phyloP scores from a whole-genome alignment of 2,888 invertebrate genomes.

The Druceiella hillmani region DNA sequence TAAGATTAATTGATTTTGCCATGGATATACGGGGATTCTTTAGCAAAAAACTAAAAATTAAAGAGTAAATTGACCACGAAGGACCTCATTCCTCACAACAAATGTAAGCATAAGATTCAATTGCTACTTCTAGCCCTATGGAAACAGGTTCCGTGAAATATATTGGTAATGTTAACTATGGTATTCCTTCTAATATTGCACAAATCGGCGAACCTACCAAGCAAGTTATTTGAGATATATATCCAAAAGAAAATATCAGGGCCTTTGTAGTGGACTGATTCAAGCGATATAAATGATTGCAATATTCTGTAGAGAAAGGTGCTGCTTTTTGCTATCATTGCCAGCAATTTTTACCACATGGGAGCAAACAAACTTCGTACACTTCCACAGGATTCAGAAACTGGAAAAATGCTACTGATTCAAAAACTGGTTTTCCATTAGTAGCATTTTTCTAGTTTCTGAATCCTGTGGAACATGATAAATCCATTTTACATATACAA shows the following conservation, averaged over 20 bases:
- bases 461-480: too few species aligned
- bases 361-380: slow-evolving; percentile 12
- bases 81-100: slow-evolving; percentile 12
- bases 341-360: slow-evolving; percentile 11
- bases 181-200: slow-evolving; percentile 16
- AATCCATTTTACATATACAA: slow-evolving; percentile 14
- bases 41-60: slow-evolving; percentile 11
- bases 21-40: slow-evolving; percentile 9
- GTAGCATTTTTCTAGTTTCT: too few species aligned
- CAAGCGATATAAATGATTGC: background rate
- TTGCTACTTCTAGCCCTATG: slow-evolving; percentile 14
- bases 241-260: slow-evolving; percentile 14
- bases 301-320: slow-evolving; percentile 11
- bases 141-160: too few species aligned
- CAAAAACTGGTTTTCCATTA: slow-evolving; percentile 13
- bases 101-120: slow-evolving; percentile 12
- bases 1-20: too few species aligned
- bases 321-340: slow-evolving; percentile 9
- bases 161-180: slow-evolving; percentile 18
- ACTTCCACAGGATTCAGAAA: slow-evolving; percentile 9
- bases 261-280: slow-evolving; percentile 9
- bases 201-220: slow-evolving; percentile 15
- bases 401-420: slow-evolving; percentile 4
- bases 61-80: slow-evolving; percentile 14
- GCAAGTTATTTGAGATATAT: slow-evolving; percentile 13